Evolutionary conservation across 2,113 vertebrate species (phyloP).

Genomic region (Planiliza haematocheilus): DNA sequence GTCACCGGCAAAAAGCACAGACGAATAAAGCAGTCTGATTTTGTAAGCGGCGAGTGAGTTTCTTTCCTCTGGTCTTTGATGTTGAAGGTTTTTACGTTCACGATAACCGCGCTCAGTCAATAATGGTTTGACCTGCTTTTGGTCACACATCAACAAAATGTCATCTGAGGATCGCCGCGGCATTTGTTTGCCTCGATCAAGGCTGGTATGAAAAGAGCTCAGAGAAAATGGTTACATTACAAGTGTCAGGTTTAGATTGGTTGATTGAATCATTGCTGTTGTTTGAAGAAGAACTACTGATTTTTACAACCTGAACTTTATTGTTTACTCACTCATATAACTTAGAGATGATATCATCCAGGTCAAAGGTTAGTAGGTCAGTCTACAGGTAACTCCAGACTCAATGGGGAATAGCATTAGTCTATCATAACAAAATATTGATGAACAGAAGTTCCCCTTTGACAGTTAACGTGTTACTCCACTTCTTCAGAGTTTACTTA

Average conservation of each 20-base stretch:
- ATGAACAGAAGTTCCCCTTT: too few relatives aligned
- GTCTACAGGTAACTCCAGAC: too few relatives aligned
- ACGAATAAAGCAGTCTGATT: slow-evolving; percentile 33
- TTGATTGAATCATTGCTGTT: not conserved
- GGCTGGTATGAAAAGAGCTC: not conserved
- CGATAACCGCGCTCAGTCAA: slow-evolving; percentile 4
- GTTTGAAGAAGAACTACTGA: too few relatives aligned
- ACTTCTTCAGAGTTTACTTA: too few relatives aligned
- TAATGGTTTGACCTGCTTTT: slow-evolving; percentile 19
- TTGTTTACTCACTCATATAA: too few relatives aligned
- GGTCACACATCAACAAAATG: slow-evolving; percentile 10
- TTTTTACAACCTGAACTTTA: too few relatives aligned
- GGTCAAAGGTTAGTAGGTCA: too few relatives aligned
- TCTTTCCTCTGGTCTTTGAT: slow-evolving; percentile 12
- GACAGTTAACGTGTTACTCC: too few relatives aligned
- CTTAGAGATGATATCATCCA: too few relatives aligned
- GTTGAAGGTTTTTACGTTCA: slow-evolving; percentile 38
- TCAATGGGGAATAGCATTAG: too few relatives aligned
- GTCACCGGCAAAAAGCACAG: slow-evolving; percentile 36
- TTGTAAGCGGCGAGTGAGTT: slow-evolving; percentile 28
- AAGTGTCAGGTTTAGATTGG: slow-evolving; percentile 4
- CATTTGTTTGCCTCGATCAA: not conserved
- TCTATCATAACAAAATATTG: too few relatives aligned
- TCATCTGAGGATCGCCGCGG: not conserved
- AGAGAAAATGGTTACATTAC: not conserved